These are phyloP conservation scores for Pseudopipra pipra DNA, from an alignment of 2,113 vertebrate species.

Conservation along the genomic window DNA sequence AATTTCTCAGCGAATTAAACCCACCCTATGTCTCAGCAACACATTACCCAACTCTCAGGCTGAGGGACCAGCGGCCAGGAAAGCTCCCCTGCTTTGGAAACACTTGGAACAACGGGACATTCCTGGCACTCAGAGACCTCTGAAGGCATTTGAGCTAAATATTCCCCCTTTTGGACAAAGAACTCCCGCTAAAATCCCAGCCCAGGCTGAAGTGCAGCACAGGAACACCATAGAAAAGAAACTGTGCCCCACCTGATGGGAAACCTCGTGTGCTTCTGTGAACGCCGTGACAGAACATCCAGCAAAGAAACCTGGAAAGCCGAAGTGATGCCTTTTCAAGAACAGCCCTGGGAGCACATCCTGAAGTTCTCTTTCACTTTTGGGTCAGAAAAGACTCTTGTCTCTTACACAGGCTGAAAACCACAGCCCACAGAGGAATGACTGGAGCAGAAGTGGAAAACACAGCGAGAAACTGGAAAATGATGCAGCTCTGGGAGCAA, in stretches of 20 bases:
- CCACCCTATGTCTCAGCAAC: not conserved
- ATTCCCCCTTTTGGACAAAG: not conserved
- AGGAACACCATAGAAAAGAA: not conserved
- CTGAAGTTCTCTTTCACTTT: not conserved
- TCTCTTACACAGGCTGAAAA: not conserved
- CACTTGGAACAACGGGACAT: not conserved
- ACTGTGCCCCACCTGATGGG: not conserved
- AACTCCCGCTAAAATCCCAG: not conserved
- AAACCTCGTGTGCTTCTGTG: not conserved
- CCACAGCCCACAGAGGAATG: not conserved
- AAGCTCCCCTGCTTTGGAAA: not conserved
- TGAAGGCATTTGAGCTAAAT: not conserved
- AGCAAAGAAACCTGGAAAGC: slow-evolving; percentile 39
- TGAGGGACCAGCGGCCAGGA: not conserved
- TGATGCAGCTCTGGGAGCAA: not conserved
- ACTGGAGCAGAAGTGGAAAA: not conserved
- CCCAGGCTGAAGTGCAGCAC: not conserved
- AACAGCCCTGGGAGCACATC: rapidly evolving
- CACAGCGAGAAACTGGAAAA: not conserved
- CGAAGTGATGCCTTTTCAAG: not conserved
- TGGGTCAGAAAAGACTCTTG: not conserved
- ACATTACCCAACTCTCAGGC: not conserved
- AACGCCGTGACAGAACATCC: rapidly evolving
- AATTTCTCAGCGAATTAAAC: not conserved
- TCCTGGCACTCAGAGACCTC: not conserved